Base-by-base conservation (phyloP, 2,113 vertebrate genomes). In the Hystrix cristata region DNA sequence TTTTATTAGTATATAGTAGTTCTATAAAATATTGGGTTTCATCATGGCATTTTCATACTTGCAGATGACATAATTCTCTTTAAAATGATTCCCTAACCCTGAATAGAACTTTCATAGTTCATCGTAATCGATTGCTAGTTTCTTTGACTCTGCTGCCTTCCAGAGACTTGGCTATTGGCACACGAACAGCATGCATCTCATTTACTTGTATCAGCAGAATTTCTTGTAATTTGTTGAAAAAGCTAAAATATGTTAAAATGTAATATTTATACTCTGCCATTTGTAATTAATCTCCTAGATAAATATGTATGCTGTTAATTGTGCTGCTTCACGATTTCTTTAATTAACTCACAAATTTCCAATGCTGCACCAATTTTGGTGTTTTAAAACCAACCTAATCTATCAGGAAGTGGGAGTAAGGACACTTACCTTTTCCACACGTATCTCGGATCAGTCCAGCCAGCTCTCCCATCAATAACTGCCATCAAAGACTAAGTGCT, bases 241-340 rank as follows among this genome's bases (percentile, higher is more conserved):
- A 67, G 27, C 19, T 82, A 71, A 31, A 72, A 72, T 64, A 13
- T 53, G 84, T 93, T n/a, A 87, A 59, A 19, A 31, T 7, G 84
- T 10, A 60, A 6, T 74, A 91, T 95, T 93, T 92, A 60, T 60
- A 94, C 90, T 96, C 11, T 91, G 31, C 25, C 31, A 83, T 21
- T 93, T 94, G 7, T 95, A 85, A 83, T 94, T 57, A 76, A 65
- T 84, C 93, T 94, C 46, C 38, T 57, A 88, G 29, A 82, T 86
- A 74, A 91, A 69, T 90, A 83, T 15, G 16, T 48, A 7, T 43
- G 10, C 15, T 67, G 8, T 48, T 95, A 85, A 82, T 96, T 65
- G 65, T 64, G 7, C 16, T 90, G 46, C 23, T 69, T 53, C 13
- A 71, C 91, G 79, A 27, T 59, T 90, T 19, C 5, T 82, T 71